Percentiles rank a stretch among this genome's conserved stretches.
These are phyloP conservation scores for Syrmaticus mikado DNA, from an alignment of 2,113 vertebrate genomes.

Conservation along the genomic window DNA sequence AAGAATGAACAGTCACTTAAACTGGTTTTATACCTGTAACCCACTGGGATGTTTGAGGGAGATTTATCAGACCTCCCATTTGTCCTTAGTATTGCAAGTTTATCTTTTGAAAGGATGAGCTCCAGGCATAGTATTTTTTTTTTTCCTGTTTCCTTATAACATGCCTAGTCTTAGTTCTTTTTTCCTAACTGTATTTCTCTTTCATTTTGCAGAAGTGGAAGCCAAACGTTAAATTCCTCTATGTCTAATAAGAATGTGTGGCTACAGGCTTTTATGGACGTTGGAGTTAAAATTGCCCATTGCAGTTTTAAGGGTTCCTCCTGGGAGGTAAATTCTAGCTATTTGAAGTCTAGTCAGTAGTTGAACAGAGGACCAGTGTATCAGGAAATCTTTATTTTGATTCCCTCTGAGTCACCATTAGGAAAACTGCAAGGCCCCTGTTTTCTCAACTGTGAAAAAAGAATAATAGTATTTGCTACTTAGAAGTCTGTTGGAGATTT, in stretches of 20 bases:
- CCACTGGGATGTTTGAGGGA: constrained; percentile 31
- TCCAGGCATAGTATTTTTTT: constrained; percentile 50
- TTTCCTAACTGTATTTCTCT: constrained; percentile 21
- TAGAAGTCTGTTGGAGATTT: background rate
- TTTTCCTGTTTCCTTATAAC: constrained; percentile 27
- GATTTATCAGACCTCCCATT: constrained; percentile 35
- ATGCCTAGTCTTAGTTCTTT: constrained; percentile 37
- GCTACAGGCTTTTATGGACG: constrained; percentile 11
- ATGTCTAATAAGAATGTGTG: constrained; percentile 1
- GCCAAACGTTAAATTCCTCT: constrained; percentile 23
- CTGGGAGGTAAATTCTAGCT: background rate
- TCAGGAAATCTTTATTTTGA: constrained; percentile 6
- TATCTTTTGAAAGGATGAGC: constrained; percentile 48
- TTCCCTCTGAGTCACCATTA: background rate
- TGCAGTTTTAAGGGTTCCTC: constrained; percentile 12
- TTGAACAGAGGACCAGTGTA: background rate
- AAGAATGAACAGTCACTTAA: constrained; percentile 45
- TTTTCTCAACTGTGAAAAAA: constrained; percentile 3
- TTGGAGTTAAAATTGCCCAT: constrained; percentile 14
- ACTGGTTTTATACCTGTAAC: constrained; percentile 35
- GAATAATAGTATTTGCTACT: background rate
- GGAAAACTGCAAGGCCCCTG: background rate
- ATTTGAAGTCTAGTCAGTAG: constrained; percentile 1
- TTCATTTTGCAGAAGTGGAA: background rate
- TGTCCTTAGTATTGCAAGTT: constrained; percentile 44